A percentile compares a stretch with the other conserved stretches of the same genome.
phyloP scores from a whole-genome alignment of 2,888 invertebrate species.

The Druceiella hillmani region DNA sequence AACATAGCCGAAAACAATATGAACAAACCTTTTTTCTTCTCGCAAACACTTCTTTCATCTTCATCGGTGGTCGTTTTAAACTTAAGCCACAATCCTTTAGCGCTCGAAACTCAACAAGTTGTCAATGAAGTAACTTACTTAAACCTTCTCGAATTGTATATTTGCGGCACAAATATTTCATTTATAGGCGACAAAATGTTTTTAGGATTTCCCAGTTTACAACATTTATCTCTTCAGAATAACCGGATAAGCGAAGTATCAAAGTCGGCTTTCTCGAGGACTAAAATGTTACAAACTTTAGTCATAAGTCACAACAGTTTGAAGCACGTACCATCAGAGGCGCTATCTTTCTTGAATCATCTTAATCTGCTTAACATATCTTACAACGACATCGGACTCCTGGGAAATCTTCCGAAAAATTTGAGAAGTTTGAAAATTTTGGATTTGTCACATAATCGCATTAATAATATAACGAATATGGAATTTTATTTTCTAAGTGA shows the following conservation, averaged over 20 bases:
- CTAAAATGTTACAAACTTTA: conserved; percentile 69
- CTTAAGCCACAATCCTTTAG: conserved; percentile 41
- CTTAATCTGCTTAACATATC: conserved; percentile 77
- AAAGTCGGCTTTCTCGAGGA: conserved; percentile 74
- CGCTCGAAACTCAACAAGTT: conserved; percentile 34
- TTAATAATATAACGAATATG: conserved; percentile 70
- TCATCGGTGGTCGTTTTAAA: no score
- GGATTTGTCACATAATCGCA: conserved; percentile 79
- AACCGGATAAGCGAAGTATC: conserved; percentile 76
- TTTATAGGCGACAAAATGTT: conserved; percentile 63
- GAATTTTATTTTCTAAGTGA: conserved; percentile 73
- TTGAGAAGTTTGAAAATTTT: conserved; percentile 70
- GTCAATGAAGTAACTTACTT: conserved; percentile 39
- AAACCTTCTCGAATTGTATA: conserved; percentile 43
- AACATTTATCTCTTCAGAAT: conserved; percentile 69
- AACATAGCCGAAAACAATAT: conserved; percentile 44
- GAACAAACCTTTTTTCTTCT: conserved; percentile 35
- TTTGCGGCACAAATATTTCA: conserved; percentile 41
- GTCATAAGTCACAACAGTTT: conserved; percentile 79
- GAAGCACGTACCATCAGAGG: conserved; percentile 74
- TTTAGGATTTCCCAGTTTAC: conserved; percentile 67
- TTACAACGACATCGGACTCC: conserved; percentile 73
- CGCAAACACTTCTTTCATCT: no score
- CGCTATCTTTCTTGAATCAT: conserved; percentile 75
- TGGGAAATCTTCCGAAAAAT: conserved; percentile 76